A percentile compares a stretch with the other conserved stretches of the same genome.
These are phyloP conservation scores for Conger conger DNA, from an alignment of 2,113 vertebrate species.

Conservation along the genomic window DNA sequence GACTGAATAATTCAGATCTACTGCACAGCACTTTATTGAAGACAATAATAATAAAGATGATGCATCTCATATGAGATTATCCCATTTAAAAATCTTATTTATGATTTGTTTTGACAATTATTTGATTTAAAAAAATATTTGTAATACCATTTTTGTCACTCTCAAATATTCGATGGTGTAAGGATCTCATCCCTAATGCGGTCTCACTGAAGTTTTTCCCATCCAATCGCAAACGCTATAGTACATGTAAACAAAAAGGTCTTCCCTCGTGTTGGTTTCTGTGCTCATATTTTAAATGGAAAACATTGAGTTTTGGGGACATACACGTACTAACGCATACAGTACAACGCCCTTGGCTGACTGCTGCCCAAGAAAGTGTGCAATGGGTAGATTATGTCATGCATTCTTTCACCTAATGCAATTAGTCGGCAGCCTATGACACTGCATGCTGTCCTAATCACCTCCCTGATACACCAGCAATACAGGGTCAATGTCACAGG, in stretches of 20 bases:
- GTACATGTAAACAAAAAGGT: background rate
- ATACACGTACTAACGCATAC: background rate
- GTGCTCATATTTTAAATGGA: background rate
- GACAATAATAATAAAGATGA: background rate
- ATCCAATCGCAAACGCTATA: background rate
- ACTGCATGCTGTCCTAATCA: background rate
- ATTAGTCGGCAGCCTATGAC: background rate
- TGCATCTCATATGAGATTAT: no score
- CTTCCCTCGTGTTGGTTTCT: background rate
- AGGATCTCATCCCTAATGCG: no score
- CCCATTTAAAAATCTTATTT: no score
- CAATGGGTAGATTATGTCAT: background rate
- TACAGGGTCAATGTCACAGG: background rate
- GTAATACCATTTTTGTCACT: no score
- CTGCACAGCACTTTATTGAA: background rate
- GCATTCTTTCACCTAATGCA: background rate
- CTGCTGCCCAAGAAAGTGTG: background rate
- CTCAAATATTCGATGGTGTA: no score
- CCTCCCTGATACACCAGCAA: background rate
- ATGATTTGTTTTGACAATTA: no score
- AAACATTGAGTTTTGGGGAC: background rate
- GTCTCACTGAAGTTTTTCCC: background rate
- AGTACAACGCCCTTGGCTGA: conserved; percentile 1
- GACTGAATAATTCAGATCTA: background rate
- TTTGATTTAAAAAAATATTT: no score